Conservation (phyloP, 2,113 vertebrate genomes). For the Lagopus muta region DNA sequence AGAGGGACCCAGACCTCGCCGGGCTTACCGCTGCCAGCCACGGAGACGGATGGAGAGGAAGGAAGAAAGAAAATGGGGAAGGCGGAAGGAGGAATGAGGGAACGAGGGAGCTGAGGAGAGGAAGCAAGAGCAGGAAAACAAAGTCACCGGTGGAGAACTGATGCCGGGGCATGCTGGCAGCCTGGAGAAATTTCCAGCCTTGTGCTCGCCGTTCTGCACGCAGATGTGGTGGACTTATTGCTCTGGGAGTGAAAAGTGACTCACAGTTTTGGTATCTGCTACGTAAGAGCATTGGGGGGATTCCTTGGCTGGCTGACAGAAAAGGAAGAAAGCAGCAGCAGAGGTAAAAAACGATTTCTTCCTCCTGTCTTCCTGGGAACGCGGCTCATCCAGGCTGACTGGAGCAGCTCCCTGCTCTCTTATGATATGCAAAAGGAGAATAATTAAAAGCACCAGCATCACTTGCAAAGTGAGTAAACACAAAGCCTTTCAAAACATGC, state of each 20-base stretch:
- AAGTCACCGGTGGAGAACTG: slow-evolving; percentile 49
- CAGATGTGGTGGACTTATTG: slow-evolving; percentile 53
- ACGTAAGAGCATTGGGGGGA: slow-evolving; percentile 82
- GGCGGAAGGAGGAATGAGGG: slow-evolving; percentile 51
- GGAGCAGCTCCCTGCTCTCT: slow-evolving; percentile 76
- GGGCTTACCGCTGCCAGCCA: slow-evolving; percentile 74
- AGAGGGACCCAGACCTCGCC: slow-evolving; percentile 73
- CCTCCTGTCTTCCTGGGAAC: slow-evolving; percentile 77
- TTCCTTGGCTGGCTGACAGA: slow-evolving; percentile 84
- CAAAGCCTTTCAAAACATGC: slow-evolving; percentile 80
- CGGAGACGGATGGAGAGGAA: slow-evolving; percentile 60
- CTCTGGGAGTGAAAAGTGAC: slow-evolving; percentile 73
- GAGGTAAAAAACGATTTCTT: slow-evolving; percentile 76
- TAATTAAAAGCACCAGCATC: slow-evolving; percentile 82
- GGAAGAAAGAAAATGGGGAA: slow-evolving; percentile 61
- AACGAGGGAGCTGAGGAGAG: slow-evolving; percentile 56
- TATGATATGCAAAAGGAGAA: slow-evolving; percentile 80
- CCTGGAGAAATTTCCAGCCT: slow-evolving; percentile 70
- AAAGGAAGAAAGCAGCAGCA: slow-evolving; percentile 77
- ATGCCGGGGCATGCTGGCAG: slow-evolving; percentile 59
- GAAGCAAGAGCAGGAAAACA: slow-evolving; percentile 67
- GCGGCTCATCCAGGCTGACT: slow-evolving; percentile 60
- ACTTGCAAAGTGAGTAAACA: slow-evolving; percentile 84
- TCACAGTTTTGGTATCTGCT: slow-evolving; percentile 80
- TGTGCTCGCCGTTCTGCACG: slow-evolving; percentile 31